phyloP scores from a whole-genome alignment of 2,113 vertebrate genomes.

The Perca schrenkii region DNA sequence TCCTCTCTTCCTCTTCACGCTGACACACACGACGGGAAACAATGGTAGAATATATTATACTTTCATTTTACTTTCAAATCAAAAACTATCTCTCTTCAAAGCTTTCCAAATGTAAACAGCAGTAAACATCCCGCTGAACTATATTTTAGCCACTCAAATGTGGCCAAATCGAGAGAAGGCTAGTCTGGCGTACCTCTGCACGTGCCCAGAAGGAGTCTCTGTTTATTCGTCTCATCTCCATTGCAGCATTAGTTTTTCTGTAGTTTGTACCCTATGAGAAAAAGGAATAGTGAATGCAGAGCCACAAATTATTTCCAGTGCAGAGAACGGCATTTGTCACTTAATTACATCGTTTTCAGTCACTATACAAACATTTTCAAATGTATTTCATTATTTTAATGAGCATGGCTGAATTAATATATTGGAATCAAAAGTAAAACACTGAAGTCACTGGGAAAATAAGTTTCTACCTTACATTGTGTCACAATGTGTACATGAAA shows the following conservation, averaged over 20 bases:
- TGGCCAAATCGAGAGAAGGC: background rate
- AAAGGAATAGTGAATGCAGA: background rate
- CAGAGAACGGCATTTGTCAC: background rate
- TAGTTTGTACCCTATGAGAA: conserved; percentile 89
- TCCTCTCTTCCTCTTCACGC: conserved; percentile 88
- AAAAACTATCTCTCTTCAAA: background rate
- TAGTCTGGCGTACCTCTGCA: conserved; percentile 84
- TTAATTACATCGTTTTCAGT: background rate
- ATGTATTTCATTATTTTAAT: background rate
- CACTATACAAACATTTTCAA: background rate
- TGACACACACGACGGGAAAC: conserved; percentile 51
- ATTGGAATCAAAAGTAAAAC: background rate
- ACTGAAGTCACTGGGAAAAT: background rate
- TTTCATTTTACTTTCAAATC: background rate
- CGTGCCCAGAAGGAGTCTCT: conserved; percentile 91
- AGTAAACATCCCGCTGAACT: background rate
- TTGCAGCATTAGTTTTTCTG: conserved; percentile 88
- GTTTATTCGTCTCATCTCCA: conserved; percentile 89
- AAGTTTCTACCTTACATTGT: background rate
- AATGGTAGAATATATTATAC: background rate
- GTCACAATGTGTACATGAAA: conserved; percentile 13
- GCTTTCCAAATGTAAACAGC: background rate
- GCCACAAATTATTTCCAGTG: background rate
- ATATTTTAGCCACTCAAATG: conserved; percentile 1
- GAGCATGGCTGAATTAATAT: conserved; percentile 5